Base-by-base conservation (phyloP, 2,888 invertebrate genomes). In the Autographa gamma region DNA sequence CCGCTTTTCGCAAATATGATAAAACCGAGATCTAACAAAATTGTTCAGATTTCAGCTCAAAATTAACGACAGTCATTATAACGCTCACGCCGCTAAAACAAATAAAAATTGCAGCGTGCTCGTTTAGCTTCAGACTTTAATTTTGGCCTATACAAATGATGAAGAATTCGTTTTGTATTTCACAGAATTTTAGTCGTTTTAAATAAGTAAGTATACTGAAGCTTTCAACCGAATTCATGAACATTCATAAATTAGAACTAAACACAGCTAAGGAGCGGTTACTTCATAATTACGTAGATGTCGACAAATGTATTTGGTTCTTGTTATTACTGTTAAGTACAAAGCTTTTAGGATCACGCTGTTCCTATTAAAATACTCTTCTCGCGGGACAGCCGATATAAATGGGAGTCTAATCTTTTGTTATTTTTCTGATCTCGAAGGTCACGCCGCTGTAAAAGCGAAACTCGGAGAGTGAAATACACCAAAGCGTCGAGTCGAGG, bases 61-160 rank as follows among this genome's bases (percentile, higher is more conserved):
- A 88, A 88, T 89, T 88, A 89, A 89, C 85, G 89, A 86, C 81
- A 76, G 84, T 84, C 87, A 89, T 89, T 89, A 89, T 88, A 83
- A 85, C 79, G 85, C 79, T 86, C 83, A 84, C 82, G 80, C 73
- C 75, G 82, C 81, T 83, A 76, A 85, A 89, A 86, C 83, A 87
- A 89, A 87, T 85, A 88, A 88, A 87, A 87, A 84, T 85, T 86
- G 88, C 87, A 86, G 80, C 81, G 75, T 62, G 80, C 77, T 81
- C 85, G 80, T 83, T 85, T 79, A 79, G 73, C 73, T 74, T 60
- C 66, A 72, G 77, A 63, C 60, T 74, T 71, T 73, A 76, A 81
- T 81, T 79, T 73, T 76, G 66, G 72, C 76, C 83, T 83, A 71
- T 66, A 71, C 63, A 78, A 79, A 76, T 79, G 73, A 76, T 69